These are phyloP conservation scores for Alectura lathami DNA, from an alignment of 2,113 vertebrate species.

Conservation along the genomic window DNA sequence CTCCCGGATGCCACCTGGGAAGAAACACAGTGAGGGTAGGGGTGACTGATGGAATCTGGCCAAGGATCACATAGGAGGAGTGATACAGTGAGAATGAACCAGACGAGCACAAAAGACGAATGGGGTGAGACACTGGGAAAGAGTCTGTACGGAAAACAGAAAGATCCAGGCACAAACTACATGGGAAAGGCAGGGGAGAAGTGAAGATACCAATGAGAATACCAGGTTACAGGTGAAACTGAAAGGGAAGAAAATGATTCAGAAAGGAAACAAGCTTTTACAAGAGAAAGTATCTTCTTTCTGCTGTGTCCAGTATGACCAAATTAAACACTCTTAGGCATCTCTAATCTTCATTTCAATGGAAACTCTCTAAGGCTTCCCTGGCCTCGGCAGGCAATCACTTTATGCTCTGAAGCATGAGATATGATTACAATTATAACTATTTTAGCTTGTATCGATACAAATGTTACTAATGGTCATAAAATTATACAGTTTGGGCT, in stretches of 20 bases:
- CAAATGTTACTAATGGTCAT: conserved; percentile 55
- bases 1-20: not conserved
- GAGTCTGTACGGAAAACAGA: not conserved
- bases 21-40: not conserved
- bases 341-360: conserved; percentile 42
- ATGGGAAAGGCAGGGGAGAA: not conserved
- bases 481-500: conserved; percentile 22
- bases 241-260: not conserved
- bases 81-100: not conserved
- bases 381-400: conserved; percentile 49
- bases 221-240: not conserved
- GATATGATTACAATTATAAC: conserved; percentile 55
- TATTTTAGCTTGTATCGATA: conserved; percentile 52
- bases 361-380: conserved; percentile 46
- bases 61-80: not conserved
- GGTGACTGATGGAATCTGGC: not conserved
- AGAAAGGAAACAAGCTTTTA: not conserved
- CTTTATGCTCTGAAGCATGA: conserved; percentile 62
- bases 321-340: conserved; percentile 44
- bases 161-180: not conserved
- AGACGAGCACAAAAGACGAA: not conserved
- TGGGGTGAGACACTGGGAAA: not conserved
- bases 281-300: not conserved
- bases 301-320: not conserved
- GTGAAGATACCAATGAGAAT: not conserved